Evolutionary conservation across 2,113 vertebrate genomes (phyloP).

Genomic region (Poecile atricapillus): DNA sequence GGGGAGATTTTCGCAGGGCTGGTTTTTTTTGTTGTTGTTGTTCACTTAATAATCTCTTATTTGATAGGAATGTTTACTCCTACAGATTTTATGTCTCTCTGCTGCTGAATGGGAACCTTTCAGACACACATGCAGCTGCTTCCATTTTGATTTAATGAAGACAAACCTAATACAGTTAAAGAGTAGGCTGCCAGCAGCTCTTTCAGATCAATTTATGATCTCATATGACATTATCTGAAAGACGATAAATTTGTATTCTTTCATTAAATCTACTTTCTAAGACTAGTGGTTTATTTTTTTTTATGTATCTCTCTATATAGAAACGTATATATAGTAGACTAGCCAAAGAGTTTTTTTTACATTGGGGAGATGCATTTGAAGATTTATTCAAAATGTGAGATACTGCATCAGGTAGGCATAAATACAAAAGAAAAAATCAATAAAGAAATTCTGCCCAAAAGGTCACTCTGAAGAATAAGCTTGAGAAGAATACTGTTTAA

Average conservation of each 20-base stretch:
- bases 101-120: neutral
- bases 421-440: neutral
- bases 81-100: constrained; percentile 14
- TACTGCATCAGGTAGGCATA: neutral
- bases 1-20: neutral
- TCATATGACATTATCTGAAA: neutral
- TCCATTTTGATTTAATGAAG: constrained; percentile 16
- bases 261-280: neutral
- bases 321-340: neutral
- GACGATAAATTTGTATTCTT: neutral
- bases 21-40: neutral
- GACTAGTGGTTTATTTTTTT: neutral
- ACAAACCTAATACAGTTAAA: constrained; percentile 2
- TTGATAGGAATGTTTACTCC: neutral
- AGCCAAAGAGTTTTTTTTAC: neutral
- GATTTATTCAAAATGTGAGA: neutral
- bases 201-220: constrained; percentile 9
- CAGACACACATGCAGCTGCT: neutral
- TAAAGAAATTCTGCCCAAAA: neutral
- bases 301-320: accelerated
- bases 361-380: neutral
- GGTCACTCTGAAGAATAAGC: neutral
- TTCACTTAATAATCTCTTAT: neutral
- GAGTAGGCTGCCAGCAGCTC: neutral
- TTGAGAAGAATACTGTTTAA: neutral